Percentiles rank a stretch among this genome's conserved stretches.
phyloP scores from a whole-genome alignment of 2,797 vertebrate species.

The Typhlichthys eigenmanni region DNA sequence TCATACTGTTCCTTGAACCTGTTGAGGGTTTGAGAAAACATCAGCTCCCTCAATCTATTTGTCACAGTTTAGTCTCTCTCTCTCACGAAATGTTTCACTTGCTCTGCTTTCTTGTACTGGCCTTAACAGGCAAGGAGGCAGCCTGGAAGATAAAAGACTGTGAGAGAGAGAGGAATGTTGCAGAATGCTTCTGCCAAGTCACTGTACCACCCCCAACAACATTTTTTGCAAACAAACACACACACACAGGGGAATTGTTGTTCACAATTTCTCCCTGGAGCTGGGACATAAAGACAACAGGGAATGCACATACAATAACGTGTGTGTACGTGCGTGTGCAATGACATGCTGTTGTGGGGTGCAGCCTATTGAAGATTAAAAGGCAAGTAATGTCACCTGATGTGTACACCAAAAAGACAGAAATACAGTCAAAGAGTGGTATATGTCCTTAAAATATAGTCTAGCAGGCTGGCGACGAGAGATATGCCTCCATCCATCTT shows the following conservation, averaged over 20 bases:
- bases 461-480: no score
- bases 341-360: background rate
- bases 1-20: no score
- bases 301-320: background rate
- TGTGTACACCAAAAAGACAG: background rate
- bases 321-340: background rate
- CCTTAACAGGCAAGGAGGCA: no score
- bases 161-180: background rate
- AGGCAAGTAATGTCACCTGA: background rate
- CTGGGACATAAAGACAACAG: background rate
- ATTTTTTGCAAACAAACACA: background rate
- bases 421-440: no score
- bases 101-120: background rate
- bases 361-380: background rate
- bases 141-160: no score
- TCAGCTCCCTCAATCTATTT: background rate
- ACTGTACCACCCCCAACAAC: background rate
- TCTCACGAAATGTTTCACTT: background rate
- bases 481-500: no score
- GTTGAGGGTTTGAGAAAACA: background rate
- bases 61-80: background rate
- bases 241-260: background rate
- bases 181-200: constrained; percentile 2
- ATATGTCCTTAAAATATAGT: background rate
- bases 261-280: background rate